These are phyloP conservation scores for Corythucha ciliata DNA, from an alignment of 2,888 invertebrate species.

Conservation along the genomic window DNA sequence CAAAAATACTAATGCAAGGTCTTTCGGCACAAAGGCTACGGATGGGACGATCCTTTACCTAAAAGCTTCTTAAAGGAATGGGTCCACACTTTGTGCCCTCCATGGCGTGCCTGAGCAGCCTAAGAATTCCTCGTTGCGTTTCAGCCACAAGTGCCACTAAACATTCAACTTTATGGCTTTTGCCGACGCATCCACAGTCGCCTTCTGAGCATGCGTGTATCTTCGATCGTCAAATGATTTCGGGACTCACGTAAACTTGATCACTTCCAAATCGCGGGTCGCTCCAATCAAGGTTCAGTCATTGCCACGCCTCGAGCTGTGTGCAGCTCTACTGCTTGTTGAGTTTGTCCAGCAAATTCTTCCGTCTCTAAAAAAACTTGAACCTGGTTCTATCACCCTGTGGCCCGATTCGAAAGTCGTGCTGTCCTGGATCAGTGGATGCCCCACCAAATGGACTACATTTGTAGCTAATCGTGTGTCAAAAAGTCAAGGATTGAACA, in stretches of 20 bases:
- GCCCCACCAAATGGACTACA: background rate
- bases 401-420: conserved; percentile 11
- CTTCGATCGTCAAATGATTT: background rate
- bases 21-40: conserved; percentile 9
- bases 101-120: no score
- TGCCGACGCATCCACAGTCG: no score
- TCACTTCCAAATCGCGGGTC: conserved; percentile 2
- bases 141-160: no score
- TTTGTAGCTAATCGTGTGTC: conserved; percentile 4
- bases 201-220: conserved; percentile 1
- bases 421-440: background rate
- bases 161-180: no score
- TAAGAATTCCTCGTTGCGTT: no score
- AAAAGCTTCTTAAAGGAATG: no score
- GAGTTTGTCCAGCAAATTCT: no score
- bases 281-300: conserved; percentile 8
- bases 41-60: conserved; percentile 22
- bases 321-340: background rate
- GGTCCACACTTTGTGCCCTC: no score
- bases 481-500: background rate
- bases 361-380: no score
- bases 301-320: conserved; percentile 1
- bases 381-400: no score
- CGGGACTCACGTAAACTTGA: background rate
- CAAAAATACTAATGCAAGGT: conserved; percentile 17